Base-by-base conservation (phyloP, 2,797 vertebrate species). In the Paratrypauchen microcephalus region DNA sequence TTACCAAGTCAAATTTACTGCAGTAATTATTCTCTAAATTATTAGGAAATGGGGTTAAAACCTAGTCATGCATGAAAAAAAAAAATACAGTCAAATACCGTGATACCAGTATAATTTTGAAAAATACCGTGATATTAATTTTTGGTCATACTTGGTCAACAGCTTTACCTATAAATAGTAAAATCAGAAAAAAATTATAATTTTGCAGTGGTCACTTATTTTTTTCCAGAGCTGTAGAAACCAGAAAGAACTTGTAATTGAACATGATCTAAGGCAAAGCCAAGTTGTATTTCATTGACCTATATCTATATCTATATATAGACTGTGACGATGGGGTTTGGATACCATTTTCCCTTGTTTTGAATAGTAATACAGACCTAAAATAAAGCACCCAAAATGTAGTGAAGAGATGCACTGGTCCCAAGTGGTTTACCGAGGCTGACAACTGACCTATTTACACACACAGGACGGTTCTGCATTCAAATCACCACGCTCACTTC, bases 371-470 rank as follows among this genome's bases (percentile, higher is more conserved):
- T 62, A 65, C 58, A 36, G 6, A 26, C 13, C 18, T 24, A 66
- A 66, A 1, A 6, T 61, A 18, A 26, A 19, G 18, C 28, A 72
- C 60, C 68, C 45, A 82, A 68, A 72, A 79, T 71, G 47, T 45
- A 60, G 66, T 63, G 65, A 76, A 78, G 67, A 72, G 66, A 81
- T 60, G 61, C 57, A 11, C 18, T 52, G 54, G 62, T 83, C 83
- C 76, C 80, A 57, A 6, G 56, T 8, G 77, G 84, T 50, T 61
- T 52, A 64, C 62, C 19, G 64, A 65, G 65, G 75, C 75, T 72
- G 70, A 81, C 75, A 73, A 77, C 50, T 82, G 84, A 86, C 83
- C 86, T 78, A 88, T 76, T 85, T 85, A 26, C 36, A 69, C 67
- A 68, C 70, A 74, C 62, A 62, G 64, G 68, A 45, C 18, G 67